Evolutionary conservation across 2,113 vertebrate genomes (phyloP).

Genomic region (Corythoichthys intestinalis): DNA sequence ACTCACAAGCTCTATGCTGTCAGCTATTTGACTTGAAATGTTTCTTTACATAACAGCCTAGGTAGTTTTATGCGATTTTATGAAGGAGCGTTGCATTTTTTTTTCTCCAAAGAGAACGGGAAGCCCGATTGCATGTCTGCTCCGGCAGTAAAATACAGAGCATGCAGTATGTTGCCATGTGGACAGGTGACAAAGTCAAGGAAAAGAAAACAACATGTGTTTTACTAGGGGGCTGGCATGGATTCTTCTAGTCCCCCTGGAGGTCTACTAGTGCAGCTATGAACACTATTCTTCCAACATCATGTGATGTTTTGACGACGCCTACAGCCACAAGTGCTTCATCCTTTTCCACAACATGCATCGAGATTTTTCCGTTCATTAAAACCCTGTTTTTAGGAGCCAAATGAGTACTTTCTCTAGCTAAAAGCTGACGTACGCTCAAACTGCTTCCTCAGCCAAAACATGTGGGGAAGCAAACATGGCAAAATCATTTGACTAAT

Average conservation of each 20-base stretch:
- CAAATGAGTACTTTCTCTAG: constrained; percentile 2
- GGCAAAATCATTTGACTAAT: constrained; percentile 24
- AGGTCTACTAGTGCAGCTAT: neutral
- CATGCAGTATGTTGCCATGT: neutral
- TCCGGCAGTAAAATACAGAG: neutral
- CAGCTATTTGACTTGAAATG: neutral
- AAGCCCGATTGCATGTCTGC: neutral
- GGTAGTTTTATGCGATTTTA: neutral
- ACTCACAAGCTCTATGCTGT: neutral
- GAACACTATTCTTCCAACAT: neutral
- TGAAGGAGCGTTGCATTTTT: neutral
- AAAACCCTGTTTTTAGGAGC: constrained; percentile 8
- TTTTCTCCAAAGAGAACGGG: neutral
- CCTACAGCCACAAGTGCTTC: constrained; percentile 2
- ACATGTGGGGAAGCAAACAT: constrained; percentile 28
- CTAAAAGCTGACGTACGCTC: constrained; percentile 13
- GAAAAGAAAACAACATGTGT: neutral
- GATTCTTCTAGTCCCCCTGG: neutral
- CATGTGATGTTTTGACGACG: constrained; percentile 1
- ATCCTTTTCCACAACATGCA: neutral
- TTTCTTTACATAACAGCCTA: constrained; percentile 1
- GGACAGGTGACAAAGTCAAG: constrained; percentile 3
- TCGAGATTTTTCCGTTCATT: constrained; percentile 3
- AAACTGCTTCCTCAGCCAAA: constrained; percentile 21
- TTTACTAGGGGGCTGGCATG: neutral